Base-by-base conservation (phyloP, 1,140 invertebrate genomes). In the Charaxes varanes region DNA sequence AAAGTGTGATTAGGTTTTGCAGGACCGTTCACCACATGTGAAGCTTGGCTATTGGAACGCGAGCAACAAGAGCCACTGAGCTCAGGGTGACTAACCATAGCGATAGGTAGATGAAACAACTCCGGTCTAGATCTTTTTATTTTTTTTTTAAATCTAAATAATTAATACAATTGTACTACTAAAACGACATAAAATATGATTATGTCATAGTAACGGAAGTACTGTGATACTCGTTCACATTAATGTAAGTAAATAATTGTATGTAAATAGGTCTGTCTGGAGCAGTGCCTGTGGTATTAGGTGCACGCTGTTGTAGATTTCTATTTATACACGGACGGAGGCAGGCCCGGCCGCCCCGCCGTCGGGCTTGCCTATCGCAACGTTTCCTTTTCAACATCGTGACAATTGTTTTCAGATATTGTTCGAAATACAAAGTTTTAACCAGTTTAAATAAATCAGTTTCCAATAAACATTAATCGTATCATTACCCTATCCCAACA, bases 381-480 rank as follows among this genome's bases (percentile, higher is more conserved):
- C 26, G 34, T 52, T 53, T 60, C 37, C 38, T 59, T 66, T 58
- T 8, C 41, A 54, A 61, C 26, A 48, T 50, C 48, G 37, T 67
- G 42, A 63, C 31, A 42, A 59, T 62, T 60, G 51, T 60, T 67
- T 64, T 51, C 56, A 54, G 45, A 62, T 47, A 62, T 60, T 67
- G 54, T 68, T 64, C 54, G 33, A 63, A 60, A 61, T 69, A 59
- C 52, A 53, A 73, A 67, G 52, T 49, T 65, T 64, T 64, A 64
- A 67, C 53, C 59, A 61, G 54, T 71, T 71, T 70, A 62, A 78
- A 78, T 73, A 72, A 78, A 78, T 72, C 63, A 57, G 30, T 74
- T 78, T 63, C 42, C 67, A 56, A 62, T 53, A 59, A 67, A 41
- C 15, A 58, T 40, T 14, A 49, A 45, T 64, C 21, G 57, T 72